Conservation (phyloP, 2,888 invertebrate species). For the Orthosia gracilis region DNA sequence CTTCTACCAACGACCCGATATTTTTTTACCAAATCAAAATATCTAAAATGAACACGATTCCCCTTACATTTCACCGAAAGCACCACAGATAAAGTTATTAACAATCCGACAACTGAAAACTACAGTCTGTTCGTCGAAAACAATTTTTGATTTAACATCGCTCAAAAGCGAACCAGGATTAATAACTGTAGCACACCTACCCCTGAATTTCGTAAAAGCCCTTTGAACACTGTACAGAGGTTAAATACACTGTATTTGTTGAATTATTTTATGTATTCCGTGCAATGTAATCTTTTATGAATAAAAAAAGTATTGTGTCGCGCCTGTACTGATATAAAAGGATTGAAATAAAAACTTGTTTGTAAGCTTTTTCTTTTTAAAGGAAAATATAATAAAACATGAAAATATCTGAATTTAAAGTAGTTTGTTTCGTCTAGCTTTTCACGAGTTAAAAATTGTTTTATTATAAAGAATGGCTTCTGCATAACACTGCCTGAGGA, state of each 20-base stretch:
- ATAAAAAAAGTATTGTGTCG: conserved; percentile 48
- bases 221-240: conserved; percentile 46
- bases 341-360: conserved; percentile 35
- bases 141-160: conserved; percentile 51
- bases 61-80: conserved; percentile 15
- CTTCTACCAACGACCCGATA: too few species aligned
- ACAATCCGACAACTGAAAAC: conserved; percentile 14
- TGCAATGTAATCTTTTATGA: conserved; percentile 57
- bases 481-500: neutral
- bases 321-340: conserved; percentile 43
- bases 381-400: neutral
- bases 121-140: conserved; percentile 45
- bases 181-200: conserved; percentile 47
- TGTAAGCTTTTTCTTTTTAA: conserved; percentile 18
- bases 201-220: conserved; percentile 51
- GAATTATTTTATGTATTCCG: conserved; percentile 41
- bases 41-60: neutral
- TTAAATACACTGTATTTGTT: conserved; percentile 49
- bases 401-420: conserved; percentile 10
- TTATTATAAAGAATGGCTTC: conserved; percentile 12
- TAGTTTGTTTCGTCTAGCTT: conserved; percentile 2
- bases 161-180: conserved; percentile 42
- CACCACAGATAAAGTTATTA: conserved; percentile 12
- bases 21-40: neutral
- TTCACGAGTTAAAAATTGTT: conserved; percentile 4